Conservation (phyloP, 1,140 invertebrate species). For the Apis cerana region DNA sequence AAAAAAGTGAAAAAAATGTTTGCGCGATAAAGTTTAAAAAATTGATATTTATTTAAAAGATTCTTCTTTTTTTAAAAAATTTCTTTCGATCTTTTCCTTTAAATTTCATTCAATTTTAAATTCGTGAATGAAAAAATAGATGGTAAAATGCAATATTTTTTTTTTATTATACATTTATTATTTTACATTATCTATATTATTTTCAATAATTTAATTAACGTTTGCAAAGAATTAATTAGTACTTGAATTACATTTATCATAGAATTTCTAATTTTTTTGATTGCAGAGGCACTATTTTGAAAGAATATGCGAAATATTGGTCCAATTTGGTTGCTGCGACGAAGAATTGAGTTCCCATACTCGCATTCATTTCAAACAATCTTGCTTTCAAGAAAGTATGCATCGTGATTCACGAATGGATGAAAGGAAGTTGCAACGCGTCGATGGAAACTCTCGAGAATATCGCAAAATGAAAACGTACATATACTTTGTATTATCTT, state of each 20-base stretch:
- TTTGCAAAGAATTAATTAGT: too few relatives aligned
- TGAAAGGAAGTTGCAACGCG: not conserved
- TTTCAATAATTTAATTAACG: too few relatives aligned
- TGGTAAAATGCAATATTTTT: too few relatives aligned
- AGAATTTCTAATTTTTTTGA: conserved; percentile 53
- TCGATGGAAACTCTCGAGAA: not conserved
- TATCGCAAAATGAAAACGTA: not conserved
- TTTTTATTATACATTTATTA: too few relatives aligned
- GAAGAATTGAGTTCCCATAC: not conserved
- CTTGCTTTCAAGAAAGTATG: not conserved
- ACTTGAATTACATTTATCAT: not conserved
- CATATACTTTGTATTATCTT: not conserved
- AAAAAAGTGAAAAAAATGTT: too few relatives aligned
- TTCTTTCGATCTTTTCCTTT: too few relatives aligned
- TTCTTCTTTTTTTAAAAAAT: too few relatives aligned
- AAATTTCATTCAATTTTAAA: too few relatives aligned
- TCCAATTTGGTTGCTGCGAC: conserved; percentile 79
- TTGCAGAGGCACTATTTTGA: conserved; percentile 87
- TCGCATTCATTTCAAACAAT: not conserved
- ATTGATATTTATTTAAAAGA: too few relatives aligned
- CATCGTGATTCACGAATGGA: not conserved
- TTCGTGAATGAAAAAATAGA: too few relatives aligned
- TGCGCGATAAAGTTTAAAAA: not conserved
- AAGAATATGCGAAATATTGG: conserved; percentile 88
- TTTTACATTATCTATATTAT: too few relatives aligned